Base-by-base conservation (phyloP, 2,888 invertebrate species). In the Pachycephus smyrnensis region DNA sequence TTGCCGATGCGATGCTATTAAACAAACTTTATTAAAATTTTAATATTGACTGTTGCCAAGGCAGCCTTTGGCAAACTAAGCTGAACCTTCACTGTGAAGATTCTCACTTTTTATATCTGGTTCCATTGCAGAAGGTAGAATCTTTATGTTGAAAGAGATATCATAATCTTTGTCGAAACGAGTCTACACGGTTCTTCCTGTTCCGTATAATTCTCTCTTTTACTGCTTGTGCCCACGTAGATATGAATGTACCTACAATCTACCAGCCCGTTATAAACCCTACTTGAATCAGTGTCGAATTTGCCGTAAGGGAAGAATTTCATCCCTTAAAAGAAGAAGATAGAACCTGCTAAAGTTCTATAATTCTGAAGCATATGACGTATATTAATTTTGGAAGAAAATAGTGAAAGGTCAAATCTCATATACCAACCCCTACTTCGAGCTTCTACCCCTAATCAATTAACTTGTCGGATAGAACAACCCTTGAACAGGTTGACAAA, bases 21-120 rank as follows among this genome's bases (percentile, higher is more conserved):
- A 79, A 75, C 75, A 69, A 69, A 75, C 80, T 80, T 79, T 76
- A 79, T 73, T 69, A 73, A 80, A 75, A 79, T 75, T 78, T 75
- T 75, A 73, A n/a, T 55, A 55, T 55, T 55, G 55, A 23, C 23
- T 23, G 23, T 55, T 23, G 55, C 35, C 35, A 35, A 35, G 35
- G 35, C 33, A 33, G 33, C 40, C 40, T 40, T 40, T 40, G 40
- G 40, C 55, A 23, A 55, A 55, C 55, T 55, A 55, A 55, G 55
- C 23, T 4, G 23, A 55, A 55, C 9, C 55, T 23, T 55, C 23
- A 15, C 15, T 23, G 2, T 23, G 23, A 55, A 23, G 23, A 55
- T 55, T 23, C 9, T 6, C 9, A 23, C 23, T 55, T 55, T 55
- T 55, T 23, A 55, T 23, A 55, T 55, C 55, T 23, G 23, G 9